phyloP scores from a whole-genome alignment of 2,113 vertebrate species.

The Patagioenas fasciata region DNA sequence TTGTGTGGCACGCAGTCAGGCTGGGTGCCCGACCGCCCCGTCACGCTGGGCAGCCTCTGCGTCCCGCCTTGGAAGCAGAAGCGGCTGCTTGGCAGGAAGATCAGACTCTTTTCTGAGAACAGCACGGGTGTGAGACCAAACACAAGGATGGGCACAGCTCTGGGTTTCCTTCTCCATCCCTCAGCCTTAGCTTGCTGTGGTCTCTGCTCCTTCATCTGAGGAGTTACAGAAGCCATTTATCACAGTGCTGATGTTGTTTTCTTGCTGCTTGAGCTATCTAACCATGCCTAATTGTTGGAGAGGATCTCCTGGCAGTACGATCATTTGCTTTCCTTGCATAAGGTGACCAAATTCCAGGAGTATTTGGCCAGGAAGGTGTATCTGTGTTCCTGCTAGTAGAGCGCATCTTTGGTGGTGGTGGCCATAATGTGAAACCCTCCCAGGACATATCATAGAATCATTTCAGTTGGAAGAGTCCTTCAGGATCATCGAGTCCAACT shows the following conservation, averaged over 20 bases:
- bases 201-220: neutral
- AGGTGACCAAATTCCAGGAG: neutral
- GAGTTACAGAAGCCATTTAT: neutral
- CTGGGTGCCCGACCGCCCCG: neutral
- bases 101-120: constrained; percentile 32
- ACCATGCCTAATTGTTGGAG: neutral
- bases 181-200: neutral
- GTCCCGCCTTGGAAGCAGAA: neutral
- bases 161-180: neutral
- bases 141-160: neutral
- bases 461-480: too few relatives aligned
- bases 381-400: neutral
- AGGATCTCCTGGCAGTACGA: neutral
- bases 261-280: neutral
- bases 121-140: constrained; percentile 1
- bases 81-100: constrained; percentile 26
- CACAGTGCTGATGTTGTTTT: neutral
- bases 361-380: neutral
- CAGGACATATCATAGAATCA: neutral
- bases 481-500: too few relatives aligned
- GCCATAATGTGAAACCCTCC: neutral
- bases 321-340: neutral
- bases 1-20: neutral
- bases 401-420: neutral
- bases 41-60: neutral